A percentile compares a stretch with the other conserved stretches of the same genome.
These are phyloP conservation scores for Mycteria americana DNA, from an alignment of 2,797 vertebrate genomes.

Conservation along the genomic window DNA sequence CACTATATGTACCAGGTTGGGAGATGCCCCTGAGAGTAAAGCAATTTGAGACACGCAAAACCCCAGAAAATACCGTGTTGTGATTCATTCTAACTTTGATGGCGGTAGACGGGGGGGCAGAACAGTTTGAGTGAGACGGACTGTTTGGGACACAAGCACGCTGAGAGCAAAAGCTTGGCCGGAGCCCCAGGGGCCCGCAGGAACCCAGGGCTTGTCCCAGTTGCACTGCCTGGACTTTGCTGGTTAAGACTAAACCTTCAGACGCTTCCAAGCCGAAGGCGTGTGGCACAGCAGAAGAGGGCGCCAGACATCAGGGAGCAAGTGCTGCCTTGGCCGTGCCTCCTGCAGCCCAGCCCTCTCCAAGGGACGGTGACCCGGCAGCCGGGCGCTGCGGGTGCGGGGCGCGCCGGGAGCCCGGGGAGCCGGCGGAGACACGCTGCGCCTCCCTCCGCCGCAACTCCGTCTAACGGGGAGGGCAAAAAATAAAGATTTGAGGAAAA, in stretches of 20 bases:
- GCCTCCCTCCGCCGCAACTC: background rate
- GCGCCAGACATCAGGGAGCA: background rate
- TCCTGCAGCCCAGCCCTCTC: background rate
- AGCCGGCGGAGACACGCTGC: background rate
- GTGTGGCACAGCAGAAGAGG: background rate
- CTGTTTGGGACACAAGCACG: background rate
- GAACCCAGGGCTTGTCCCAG: background rate
- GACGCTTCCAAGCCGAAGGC: background rate
- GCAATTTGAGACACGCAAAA: background rate
- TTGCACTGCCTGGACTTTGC: background rate
- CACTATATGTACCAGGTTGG: accelerated
- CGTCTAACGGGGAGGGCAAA: too few relatives aligned
- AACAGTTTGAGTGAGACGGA: accelerated
- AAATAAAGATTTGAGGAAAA: too few relatives aligned
- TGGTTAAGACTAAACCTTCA: accelerated
- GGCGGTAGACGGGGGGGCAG: background rate
- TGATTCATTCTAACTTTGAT: background rate
- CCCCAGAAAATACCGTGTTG: accelerated
- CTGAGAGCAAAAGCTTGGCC: background rate
- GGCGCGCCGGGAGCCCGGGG: background rate
- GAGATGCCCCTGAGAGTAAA: background rate
- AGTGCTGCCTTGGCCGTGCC: accelerated
- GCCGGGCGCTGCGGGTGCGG: background rate
- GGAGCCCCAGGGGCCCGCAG: background rate
- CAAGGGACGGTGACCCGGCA: background rate